Evolutionary conservation across 2,888 invertebrate genomes (phyloP).

Genomic region (Netelia fuscicornis): DNA sequence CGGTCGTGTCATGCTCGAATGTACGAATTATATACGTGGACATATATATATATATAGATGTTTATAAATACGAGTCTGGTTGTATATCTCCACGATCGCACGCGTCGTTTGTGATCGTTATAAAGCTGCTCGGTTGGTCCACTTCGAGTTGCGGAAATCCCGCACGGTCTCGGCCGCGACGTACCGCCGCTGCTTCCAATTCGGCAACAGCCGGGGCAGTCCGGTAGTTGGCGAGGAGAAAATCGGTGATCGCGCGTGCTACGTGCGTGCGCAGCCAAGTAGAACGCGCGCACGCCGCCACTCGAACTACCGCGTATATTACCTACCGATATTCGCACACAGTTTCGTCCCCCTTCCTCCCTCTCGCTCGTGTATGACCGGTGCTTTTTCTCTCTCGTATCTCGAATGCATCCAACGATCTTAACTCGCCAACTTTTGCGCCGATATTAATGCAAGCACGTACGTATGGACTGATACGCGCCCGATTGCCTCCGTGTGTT

Average conservation of each 20-base stretch:
- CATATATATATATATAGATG: background rate
- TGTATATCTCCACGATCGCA: conserved; percentile 42
- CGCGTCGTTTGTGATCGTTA: conserved; percentile 63
- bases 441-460: too few species aligned
- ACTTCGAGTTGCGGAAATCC: conserved; percentile 57
- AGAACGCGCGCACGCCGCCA: conserved; percentile 52
- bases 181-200: background rate
- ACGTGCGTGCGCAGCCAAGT: conserved; percentile 62
- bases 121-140: conserved; percentile 62
- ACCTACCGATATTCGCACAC: conserved; percentile 31
- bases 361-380: background rate
- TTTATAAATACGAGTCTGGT: background rate
- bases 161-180: conserved; percentile 12
- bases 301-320: conserved; percentile 18
- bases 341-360: background rate
- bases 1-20: conserved; percentile 1
- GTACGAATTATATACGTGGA: background rate
- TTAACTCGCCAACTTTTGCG: too few species aligned
- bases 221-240: conserved; percentile 42
- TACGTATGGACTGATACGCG: too few species aligned
- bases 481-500: too few species aligned
- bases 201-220: background rate
- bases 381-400: background rate
- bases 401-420: background rate
- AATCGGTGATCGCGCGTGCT: conserved; percentile 68